Evolutionary conservation across 2,888 invertebrate species (phyloP), one percentile per base, ranked within the genome.

Genomic region (Tenthredo scrophulariae): DNA sequence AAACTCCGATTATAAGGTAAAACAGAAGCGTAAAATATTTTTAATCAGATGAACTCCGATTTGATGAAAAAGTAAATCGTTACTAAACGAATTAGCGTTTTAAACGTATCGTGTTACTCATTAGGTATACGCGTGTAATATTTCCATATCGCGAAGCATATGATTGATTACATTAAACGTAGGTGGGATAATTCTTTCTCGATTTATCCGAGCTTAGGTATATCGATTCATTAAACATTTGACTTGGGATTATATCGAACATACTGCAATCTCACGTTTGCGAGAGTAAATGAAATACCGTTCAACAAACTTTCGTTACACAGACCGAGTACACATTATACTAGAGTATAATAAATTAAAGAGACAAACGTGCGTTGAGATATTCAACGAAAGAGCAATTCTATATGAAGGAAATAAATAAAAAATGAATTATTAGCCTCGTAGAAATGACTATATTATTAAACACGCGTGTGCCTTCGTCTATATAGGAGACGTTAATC

Each of bases 171-270:
- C 5, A n/a, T 18, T 26, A 26, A 75, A 75, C 26, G 6, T 62
- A 26, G 46, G 26, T 46, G 74, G 5, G 9, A 54, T 54, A 2
- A 77, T 77, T 50, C n/a, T 54, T 54, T 77, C 33, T 29, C 29
- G 18, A 54, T 54, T 54, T 18, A 29, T 77, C 29, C 3, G 15
- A 75, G 26, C 37, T 54, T 77, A 46, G 50, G 50, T 29, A 50
- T 77, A 50, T 77, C 79, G 58, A 79, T 79, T 40, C 7, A 58
- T 79, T 15, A 40, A 79, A 79, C 15, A 33, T 79, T 58, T 58
- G 79, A 79, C 58, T 80, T 40, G 29, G 29, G 54, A 77, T 77
- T 77, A 77, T 33, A 29, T 5, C 54, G 50, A 54, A 18, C 4
- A 33, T 1, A 18, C 33, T 50, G 33, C 77, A 77, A 50, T 54